phyloP scores from a whole-genome alignment of 1,140 invertebrate species.

The Planococcus citri region DNA sequence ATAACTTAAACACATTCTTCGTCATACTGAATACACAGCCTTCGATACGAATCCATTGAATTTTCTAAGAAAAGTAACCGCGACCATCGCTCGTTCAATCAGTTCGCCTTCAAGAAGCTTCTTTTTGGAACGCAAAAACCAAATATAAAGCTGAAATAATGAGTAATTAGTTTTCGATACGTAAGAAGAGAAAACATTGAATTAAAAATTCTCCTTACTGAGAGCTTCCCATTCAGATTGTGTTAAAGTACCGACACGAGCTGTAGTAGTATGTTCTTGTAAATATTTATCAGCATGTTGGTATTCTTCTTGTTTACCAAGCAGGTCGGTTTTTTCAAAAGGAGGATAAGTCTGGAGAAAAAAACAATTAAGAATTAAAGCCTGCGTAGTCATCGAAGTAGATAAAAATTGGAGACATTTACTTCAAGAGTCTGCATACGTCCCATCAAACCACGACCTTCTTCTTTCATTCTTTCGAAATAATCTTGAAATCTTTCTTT shows the following conservation, averaged over 20 bases:
- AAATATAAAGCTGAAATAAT: constrained; percentile 64
- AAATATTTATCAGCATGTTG: constrained; percentile 51
- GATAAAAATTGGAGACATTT: constrained; percentile 30
- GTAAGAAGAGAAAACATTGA: constrained; percentile 25
- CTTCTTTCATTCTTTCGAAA: constrained; percentile 38
- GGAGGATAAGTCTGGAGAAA: constrained; percentile 48
- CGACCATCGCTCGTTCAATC: not conserved
- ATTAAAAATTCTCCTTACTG: constrained; percentile 45
- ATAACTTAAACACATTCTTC: not conserved
- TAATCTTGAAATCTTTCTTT: constrained; percentile 44
- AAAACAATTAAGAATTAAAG: constrained; percentile 9
- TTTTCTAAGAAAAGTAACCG: no score
- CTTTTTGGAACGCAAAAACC: constrained; percentile 72
- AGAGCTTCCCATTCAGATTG: constrained; percentile 86
- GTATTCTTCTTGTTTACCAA: constrained; percentile 54
- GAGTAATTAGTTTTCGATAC: constrained; percentile 10
- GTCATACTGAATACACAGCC: not conserved
- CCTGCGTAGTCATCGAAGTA: not conserved
- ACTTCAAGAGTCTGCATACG: constrained; percentile 58
- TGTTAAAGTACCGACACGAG: constrained; percentile 66
- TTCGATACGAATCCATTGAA: not conserved
- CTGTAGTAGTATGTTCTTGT: constrained; percentile 36
- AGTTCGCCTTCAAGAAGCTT: not conserved
- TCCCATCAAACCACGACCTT: constrained; percentile 41
- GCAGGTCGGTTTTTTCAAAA: constrained; percentile 39